Evolutionary conservation across 2,113 vertebrate species (phyloP).

Genomic region (Nanorana parkeri): DNA sequence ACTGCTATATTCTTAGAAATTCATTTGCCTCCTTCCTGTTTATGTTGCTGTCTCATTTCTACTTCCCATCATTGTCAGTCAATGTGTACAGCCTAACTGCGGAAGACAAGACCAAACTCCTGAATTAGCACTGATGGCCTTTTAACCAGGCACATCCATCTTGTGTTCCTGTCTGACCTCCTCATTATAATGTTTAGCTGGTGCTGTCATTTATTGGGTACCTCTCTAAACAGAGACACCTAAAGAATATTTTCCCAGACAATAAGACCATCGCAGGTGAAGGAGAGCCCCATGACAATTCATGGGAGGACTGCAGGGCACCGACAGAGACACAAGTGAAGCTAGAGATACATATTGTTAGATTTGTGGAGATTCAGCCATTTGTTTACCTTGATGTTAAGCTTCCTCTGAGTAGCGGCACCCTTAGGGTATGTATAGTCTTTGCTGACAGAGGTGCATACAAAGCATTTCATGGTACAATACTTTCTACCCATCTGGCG

Average conservation of each 20-base stretch:
- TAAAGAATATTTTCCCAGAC: constrained; percentile 6
- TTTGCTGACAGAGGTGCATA: constrained; percentile 45
- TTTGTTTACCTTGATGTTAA: constrained; percentile 37
- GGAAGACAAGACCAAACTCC: not conserved
- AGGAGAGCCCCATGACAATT: constrained; percentile 2
- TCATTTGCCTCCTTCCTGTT: not conserved
- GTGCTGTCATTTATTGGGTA: not conserved
- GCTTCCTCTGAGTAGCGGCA: not conserved
- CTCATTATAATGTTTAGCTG: not conserved
- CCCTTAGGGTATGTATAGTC: constrained; percentile 42
- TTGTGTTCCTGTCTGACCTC: not conserved
- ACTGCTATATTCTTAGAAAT: not conserved
- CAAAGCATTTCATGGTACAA: constrained; percentile 40
- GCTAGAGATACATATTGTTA: constrained; percentile 15
- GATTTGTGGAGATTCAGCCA: constrained; percentile 29
- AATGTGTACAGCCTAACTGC: not conserved
- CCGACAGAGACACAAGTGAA: not conserved
- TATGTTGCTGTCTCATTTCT: constrained; percentile 6
- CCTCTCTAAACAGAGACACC: not conserved
- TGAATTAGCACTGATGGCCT: not conserved
- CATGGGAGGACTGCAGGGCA: not conserved
- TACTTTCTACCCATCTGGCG: constrained; percentile 45
- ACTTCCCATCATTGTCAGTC: not conserved
- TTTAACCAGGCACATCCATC: constrained; percentile 1
- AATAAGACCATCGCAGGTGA: not conserved